Evolutionary conservation across 2,888 invertebrate genomes (phyloP), one percentile per base, ranked within the genome.

Genomic region (Meandrusa payeni): DNA sequence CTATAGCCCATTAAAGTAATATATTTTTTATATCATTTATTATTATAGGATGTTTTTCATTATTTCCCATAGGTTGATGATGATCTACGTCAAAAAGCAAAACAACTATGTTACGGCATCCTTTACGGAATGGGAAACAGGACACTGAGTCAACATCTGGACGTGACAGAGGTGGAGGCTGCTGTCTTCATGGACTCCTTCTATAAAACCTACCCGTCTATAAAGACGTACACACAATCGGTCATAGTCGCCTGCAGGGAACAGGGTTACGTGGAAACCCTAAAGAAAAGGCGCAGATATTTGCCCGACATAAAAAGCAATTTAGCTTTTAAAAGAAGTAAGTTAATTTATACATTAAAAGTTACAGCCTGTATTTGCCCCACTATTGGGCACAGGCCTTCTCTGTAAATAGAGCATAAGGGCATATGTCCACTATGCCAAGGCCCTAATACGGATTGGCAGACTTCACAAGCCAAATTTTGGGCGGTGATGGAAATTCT

Each of bases 91-190:
- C 95, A 97, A 63, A 93, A 94, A 63, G 94, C 97, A 2, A 97
- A 98, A 76, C 93, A 97, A 80, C 91, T 98, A 17, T 97, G 97
- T 70, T 99, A 99, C 77, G 98, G 97, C 3, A 96, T 99, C 62
- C 93, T 99, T 43, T 99, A 99, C 73, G 99, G 99, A 3, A 99
- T 99, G 93, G 97, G 98, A 1, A 89, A 91, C 45, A 94, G 91
- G 61, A 90, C 95, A 0, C 83, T 99, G 17, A 91, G 94, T 0
- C 94, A 95, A 47, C 92, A 93, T 50, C 85, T 99, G 20, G 92
- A 92, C 41, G 92, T 97, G 5, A 89, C 90, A 0, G 95, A 95
- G 72, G 83, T 91, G 31, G 94, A 96, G 59, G 98, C 98, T 0
- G 87, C 88, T 2, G 83, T 89, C 36, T 95, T 98, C 74, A 92